Conservation (phyloP, 2,113 vertebrate genomes). For the Myodes glareolus region DNA sequence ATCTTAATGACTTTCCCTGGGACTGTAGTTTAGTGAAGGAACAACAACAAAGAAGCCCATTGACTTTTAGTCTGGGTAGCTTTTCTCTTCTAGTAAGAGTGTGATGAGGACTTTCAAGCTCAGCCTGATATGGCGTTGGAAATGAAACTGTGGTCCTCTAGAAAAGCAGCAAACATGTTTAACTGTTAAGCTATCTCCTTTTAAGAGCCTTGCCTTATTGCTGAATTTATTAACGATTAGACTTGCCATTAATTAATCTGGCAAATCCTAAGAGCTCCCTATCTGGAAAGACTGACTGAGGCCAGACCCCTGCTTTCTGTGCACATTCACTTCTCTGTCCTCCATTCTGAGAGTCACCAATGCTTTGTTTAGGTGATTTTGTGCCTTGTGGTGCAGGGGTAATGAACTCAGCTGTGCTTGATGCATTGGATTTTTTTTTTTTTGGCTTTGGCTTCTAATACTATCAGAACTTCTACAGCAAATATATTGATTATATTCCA, state of each 20-base stretch:
- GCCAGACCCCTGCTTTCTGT: neutral
- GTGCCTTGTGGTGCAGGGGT: neutral
- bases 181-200: neutral
- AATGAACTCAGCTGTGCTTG: neutral
- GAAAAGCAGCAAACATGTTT: neutral
- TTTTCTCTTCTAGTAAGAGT: neutral
- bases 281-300: neutral
- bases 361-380: neutral
- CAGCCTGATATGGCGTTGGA: neutral
- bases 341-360: neutral
- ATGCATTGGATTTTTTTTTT: neutral
- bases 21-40: neutral
- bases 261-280: neutral
- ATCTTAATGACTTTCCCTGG: neutral
- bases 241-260: constrained; percentile 12
- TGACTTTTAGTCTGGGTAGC: constrained; percentile 24
- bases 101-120: constrained; percentile 1
- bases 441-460: neutral
- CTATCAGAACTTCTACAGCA: neutral
- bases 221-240: neutral
- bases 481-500: neutral
- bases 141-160: neutral
- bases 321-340: neutral
- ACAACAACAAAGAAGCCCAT: neutral
- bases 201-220: neutral